These are phyloP conservation scores for Psephotus haematonotus DNA, from an alignment of 2,113 vertebrate species.

Conservation along the genomic window DNA sequence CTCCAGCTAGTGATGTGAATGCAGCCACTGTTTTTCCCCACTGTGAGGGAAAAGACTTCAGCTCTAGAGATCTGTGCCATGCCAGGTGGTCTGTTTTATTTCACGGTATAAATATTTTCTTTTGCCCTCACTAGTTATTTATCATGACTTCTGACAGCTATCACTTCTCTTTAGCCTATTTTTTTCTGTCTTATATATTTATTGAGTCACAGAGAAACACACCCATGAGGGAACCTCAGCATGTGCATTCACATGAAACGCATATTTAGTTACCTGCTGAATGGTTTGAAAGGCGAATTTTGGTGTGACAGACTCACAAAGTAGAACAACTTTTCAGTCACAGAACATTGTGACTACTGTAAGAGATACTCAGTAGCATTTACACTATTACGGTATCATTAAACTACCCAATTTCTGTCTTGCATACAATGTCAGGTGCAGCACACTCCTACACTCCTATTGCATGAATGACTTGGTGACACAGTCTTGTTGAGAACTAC, in stretches of 20 bases:
- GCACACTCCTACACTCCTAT: not conserved
- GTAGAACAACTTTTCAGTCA: not conserved
- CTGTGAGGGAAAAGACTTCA: not conserved
- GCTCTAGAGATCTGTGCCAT: not conserved
- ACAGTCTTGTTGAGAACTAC: not conserved
- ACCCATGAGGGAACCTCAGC: not conserved
- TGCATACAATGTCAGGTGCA: not conserved
- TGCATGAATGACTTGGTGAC: not conserved
- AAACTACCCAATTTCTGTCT: not conserved
- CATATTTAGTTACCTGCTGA: not conserved
- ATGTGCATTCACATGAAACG: not conserved
- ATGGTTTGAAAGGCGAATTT: not conserved
- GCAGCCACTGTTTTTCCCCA: not conserved
- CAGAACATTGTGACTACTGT: not conserved
- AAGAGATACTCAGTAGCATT: not conserved
- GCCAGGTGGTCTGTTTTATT: not conserved
- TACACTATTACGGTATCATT: not conserved
- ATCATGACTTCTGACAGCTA: not conserved
- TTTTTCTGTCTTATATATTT: not conserved
- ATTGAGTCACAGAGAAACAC: not conserved
- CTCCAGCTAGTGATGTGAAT: not conserved
- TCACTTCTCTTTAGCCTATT: not conserved
- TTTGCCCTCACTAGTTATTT: not conserved
- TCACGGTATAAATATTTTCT: not conserved
- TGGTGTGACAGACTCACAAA: not conserved